A percentile compares a stretch with the other conserved stretches of the same genome.
Conservation (phyloP, 2,888 invertebrate species). For the Drosophila paranaensis region DNA sequence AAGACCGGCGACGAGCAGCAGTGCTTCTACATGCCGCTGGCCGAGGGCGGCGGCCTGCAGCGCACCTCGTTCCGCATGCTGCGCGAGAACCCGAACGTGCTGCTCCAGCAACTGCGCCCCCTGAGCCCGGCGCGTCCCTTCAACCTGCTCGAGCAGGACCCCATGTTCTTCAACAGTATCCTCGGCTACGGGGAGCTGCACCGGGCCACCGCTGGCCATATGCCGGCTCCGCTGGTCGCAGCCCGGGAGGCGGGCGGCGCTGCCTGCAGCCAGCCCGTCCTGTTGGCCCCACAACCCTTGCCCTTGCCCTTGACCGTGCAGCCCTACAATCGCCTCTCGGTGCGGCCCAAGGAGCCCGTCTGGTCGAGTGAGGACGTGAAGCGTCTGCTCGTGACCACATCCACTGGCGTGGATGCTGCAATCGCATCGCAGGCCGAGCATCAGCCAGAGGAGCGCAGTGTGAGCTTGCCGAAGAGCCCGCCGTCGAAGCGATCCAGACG, state of each 20-base stretch:
- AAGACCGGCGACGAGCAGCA: constrained; percentile 63
- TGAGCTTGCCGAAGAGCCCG: neutral
- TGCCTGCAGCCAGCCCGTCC: neutral
- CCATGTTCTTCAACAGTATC: constrained; percentile 79
- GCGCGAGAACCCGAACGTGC: constrained; percentile 70
- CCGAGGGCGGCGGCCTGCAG: constrained; percentile 57
- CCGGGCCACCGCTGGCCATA: neutral
- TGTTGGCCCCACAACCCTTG: neutral
- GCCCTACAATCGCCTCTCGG: constrained; percentile 9
- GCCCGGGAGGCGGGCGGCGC: constrained; percentile 31
- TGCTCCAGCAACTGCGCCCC: constrained; percentile 71
- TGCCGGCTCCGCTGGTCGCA: neutral
- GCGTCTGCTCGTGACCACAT: constrained; percentile 6
- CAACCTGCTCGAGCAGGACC: constrained; percentile 82
- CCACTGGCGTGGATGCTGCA: neutral
- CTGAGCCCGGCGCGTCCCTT: constrained; percentile 56
- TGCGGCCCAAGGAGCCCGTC: neutral
- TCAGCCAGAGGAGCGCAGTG: neutral
- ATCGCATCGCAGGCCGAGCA: neutral
- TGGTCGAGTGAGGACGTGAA: constrained; percentile 25
- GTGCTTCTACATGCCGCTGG: constrained; percentile 72
- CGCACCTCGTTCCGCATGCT: constrained; percentile 77
- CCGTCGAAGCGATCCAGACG: neutral
- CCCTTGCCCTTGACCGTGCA: neutral
- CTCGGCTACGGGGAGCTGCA: constrained; percentile 17